A percentile compares a stretch with the other conserved stretches of the same genome.
Conservation (phyloP, 2,113 vertebrate genomes). For the Erinaceus europaeus region DNA sequence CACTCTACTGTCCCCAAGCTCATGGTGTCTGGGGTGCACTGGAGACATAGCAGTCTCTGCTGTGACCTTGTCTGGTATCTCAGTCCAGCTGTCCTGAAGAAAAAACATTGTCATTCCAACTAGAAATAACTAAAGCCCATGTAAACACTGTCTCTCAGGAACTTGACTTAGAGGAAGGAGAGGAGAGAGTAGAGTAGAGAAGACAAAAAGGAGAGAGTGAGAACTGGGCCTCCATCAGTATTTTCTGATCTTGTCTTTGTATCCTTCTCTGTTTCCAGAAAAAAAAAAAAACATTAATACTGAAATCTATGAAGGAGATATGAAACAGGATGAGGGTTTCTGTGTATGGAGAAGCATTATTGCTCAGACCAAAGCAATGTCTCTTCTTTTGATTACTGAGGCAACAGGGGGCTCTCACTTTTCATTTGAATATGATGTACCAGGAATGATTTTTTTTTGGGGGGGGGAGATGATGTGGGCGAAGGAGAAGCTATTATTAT, state of each 20-base stretch:
- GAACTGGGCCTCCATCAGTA: fast-evolving
- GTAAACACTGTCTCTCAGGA: not conserved
- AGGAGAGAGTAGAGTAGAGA: too few relatives aligned
- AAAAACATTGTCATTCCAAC: not conserved
- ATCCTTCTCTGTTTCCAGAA: not conserved
- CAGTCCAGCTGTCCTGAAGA: not conserved
- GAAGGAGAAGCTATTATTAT: not conserved
- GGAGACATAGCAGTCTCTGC: not conserved
- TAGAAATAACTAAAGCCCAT: not conserved
- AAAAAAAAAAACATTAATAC: not conserved
- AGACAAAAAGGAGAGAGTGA: too few relatives aligned
- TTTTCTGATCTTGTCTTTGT: not conserved
- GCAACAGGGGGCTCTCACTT: not conserved
- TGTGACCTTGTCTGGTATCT: not conserved
- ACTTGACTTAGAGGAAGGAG: not conserved
- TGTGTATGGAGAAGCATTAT: not conserved
- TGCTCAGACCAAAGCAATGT: not conserved
- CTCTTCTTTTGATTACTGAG: not conserved
- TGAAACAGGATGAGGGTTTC: not conserved
- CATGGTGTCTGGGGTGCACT: not conserved
- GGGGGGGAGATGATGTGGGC: too few relatives aligned
- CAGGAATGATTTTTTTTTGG: not conserved
- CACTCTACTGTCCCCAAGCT: not conserved
- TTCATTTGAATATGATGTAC: not conserved
- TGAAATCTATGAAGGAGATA: too few relatives aligned